Evolutionary conservation across 2,888 invertebrate genomes (phyloP).

Genomic region (Dryobota labecula): DNA sequence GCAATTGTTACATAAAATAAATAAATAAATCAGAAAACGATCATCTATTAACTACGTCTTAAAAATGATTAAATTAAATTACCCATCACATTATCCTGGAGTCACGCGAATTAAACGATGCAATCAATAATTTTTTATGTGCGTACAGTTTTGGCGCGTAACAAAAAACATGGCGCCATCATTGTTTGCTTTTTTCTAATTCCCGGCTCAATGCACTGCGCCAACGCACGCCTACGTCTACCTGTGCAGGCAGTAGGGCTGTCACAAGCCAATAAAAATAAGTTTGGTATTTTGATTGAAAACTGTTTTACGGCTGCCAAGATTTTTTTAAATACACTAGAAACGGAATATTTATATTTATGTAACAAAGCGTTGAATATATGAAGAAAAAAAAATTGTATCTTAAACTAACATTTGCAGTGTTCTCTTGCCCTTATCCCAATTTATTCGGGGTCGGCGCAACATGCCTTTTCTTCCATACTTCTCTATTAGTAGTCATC

Average conservation of each 20-base stretch:
- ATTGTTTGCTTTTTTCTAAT: slow-evolving; percentile 67
- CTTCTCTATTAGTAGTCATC: not conserved
- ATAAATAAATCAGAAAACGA: too few relatives aligned
- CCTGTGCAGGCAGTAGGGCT: slow-evolving; percentile 59
- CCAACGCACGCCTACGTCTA: slow-evolving; percentile 68
- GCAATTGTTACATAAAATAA: too few relatives aligned
- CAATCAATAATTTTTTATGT: slow-evolving; percentile 54
- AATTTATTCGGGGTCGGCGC: not conserved
- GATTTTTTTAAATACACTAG: not conserved
- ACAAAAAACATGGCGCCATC: slow-evolving; percentile 68
- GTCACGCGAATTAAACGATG: slow-evolving; percentile 43
- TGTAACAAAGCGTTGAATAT: not conserved
- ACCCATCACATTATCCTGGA: slow-evolving; percentile 9
- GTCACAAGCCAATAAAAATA: not conserved
- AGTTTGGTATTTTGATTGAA: not conserved
- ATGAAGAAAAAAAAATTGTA: not conserved
- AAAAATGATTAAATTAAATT: not conserved
- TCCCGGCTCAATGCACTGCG: slow-evolving; percentile 62
- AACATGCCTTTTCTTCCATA: not conserved
- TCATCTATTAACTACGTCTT: not conserved
- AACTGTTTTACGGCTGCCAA: not conserved
- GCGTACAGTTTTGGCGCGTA: slow-evolving; percentile 48
- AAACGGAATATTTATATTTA: not conserved
- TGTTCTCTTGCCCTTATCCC: not conserved
- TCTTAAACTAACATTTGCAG: not conserved